Conservation (phyloP, 2,888 invertebrate genomes). For the Protophormia terraenovae region DNA sequence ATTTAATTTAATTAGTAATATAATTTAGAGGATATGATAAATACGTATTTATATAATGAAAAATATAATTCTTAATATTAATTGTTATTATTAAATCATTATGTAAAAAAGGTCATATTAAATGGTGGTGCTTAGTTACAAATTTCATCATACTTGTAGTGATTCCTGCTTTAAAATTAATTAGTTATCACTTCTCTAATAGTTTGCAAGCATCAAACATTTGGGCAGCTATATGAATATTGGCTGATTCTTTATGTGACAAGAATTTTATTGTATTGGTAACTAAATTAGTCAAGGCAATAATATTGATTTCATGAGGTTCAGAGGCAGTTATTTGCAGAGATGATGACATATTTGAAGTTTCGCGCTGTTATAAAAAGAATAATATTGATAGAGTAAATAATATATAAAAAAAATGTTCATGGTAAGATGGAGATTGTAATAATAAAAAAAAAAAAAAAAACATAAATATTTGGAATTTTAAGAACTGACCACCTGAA, state of each 20-base stretch:
- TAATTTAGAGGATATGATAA: neutral
- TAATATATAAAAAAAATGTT: neutral
- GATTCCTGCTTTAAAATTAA: neutral
- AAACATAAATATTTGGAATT: too few species aligned
- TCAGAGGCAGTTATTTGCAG: constrained; percentile 75
- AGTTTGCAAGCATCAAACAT: constrained; percentile 82
- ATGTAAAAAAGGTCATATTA: constrained; percentile 26
- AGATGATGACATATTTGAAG: constrained; percentile 62
- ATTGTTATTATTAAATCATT: neutral
- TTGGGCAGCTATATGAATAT: constrained; percentile 81
- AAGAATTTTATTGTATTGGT: constrained; percentile 81
- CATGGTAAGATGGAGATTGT: neutral
- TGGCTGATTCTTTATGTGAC: constrained; percentile 77
- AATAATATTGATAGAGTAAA: neutral
- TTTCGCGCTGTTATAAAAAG: constrained; percentile 57
- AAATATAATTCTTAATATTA: constrained; percentile 20
- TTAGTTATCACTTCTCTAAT: constrained; percentile 71
- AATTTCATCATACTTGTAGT: neutral
- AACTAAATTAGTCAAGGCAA: constrained; percentile 79
- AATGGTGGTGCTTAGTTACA: constrained; percentile 36
- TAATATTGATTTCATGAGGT: constrained; percentile 77
- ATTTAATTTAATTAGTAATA: too few species aligned
- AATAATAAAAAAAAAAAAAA: too few species aligned
- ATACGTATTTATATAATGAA: constrained; percentile 17
- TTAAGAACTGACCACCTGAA: too few species aligned